These are phyloP conservation scores for Holothuria scabra DNA, from an alignment of 53 echinoderm and acorn worm species.

Conservation along the genomic window DNA sequence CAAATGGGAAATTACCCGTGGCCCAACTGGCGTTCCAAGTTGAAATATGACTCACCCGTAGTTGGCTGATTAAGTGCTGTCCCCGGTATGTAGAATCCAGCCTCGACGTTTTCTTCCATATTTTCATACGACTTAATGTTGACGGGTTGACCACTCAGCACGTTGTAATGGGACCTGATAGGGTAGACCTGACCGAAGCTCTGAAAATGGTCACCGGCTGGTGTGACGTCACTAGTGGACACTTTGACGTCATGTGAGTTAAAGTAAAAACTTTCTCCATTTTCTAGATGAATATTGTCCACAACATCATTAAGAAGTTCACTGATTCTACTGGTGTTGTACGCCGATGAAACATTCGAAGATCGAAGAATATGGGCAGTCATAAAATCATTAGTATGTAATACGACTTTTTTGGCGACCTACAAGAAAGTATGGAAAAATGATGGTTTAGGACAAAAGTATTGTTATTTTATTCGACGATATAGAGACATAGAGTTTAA, in stretches of 20 bases:
- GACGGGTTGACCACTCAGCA: neutral
- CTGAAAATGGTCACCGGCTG: neutral
- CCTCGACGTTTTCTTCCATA: conserved; percentile 8
- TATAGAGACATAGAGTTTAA: no score
- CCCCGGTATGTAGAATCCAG: conserved; percentile 2
- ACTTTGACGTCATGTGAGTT: neutral
- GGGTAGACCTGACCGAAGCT: conserved; percentile 27
- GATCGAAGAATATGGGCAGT: neutral
- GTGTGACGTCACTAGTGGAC: neutral
- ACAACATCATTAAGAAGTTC: neutral
- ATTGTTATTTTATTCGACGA: no score
- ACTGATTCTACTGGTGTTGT: conserved; percentile 13
- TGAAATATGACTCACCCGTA: neutral
- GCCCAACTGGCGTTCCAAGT: no score
- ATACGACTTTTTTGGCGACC: conserved; percentile 1
- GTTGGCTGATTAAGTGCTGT: neutral
- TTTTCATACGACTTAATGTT: neutral
- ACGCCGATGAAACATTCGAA: neutral
- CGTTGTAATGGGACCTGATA: no score
- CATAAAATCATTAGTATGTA: conserved; percentile 7
- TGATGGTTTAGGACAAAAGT: no score
- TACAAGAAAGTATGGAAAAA: neutral
- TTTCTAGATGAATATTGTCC: conserved; percentile 3
- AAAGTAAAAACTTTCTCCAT: neutral
- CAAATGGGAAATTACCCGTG: no score